Conservation (phyloP, 1,140 invertebrate genomes). For the Micrasema minimum region DNA sequence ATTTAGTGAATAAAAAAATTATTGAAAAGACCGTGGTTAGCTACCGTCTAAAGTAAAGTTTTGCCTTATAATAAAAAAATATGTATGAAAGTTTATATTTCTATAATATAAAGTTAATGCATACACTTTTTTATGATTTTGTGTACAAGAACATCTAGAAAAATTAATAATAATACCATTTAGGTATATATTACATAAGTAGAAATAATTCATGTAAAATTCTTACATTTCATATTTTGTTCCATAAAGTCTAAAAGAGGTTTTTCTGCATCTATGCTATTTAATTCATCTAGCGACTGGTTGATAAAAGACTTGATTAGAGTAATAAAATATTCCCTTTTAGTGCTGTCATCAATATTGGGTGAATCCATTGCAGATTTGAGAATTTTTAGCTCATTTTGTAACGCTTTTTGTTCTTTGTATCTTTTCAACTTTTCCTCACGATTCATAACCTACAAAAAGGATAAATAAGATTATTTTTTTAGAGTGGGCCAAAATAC, state of each 20-base stretch:
- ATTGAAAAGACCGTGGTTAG: too few species aligned
- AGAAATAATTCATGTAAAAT: not conserved
- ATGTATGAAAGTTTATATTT: too few species aligned
- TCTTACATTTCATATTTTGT: conserved; percentile 54
- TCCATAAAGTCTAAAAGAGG: conserved; percentile 79
- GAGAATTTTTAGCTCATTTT: conserved; percentile 74
- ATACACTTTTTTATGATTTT: too few species aligned
- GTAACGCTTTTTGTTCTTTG: conserved; percentile 82
- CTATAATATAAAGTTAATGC: too few species aligned
- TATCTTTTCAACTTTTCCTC: conserved; percentile 80
- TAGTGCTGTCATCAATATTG: conserved; percentile 81
- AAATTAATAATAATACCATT: too few species aligned
- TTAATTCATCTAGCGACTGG: conserved; percentile 82
- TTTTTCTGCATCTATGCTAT: conserved; percentile 77
- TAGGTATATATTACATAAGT: too few species aligned
- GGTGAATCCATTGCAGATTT: conserved; percentile 72
- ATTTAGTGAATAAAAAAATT: too few species aligned
- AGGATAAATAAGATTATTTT: too few species aligned
- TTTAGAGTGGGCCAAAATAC: too few species aligned
- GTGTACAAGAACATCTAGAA: too few species aligned
- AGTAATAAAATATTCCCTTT: conserved; percentile 85
- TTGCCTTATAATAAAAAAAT: too few species aligned
- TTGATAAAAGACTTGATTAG: conserved; percentile 81
- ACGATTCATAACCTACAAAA: conserved; percentile 61
- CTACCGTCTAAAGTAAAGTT: too few species aligned